These are phyloP conservation scores for Plotosus lineatus DNA, from an alignment of 2,113 vertebrate genomes.

Conservation along the genomic window DNA sequence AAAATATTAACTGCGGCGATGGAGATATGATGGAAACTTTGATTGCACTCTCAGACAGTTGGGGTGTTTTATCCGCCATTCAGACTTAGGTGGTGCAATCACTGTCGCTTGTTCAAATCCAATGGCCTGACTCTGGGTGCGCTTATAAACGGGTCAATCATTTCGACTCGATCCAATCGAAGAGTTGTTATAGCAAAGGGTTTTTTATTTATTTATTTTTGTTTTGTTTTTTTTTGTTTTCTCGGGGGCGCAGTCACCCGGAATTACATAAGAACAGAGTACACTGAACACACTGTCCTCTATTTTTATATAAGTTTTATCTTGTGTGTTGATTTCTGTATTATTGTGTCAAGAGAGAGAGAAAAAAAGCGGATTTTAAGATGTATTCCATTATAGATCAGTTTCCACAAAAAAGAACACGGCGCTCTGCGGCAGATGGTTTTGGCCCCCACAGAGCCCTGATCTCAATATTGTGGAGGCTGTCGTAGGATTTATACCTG, in stretches of 20 bases:
- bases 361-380: background rate
- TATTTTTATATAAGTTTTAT: background rate
- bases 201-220: too few relatives aligned
- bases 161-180: background rate
- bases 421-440: background rate
- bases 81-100: constrained; percentile 6
- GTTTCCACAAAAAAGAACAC: background rate
- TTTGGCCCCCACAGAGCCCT: constrained; percentile 6
- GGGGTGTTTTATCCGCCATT: background rate
- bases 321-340: background rate
- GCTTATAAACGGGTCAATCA: background rate
- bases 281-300: background rate
- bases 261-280: background rate
- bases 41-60: background rate
- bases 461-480: background rate
- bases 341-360: background rate
- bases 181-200: background rate
- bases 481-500: constrained; percentile 1
- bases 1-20: background rate
- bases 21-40: background rate
- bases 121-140: background rate
- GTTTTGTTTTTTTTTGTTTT: too few relatives aligned
- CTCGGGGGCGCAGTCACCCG: background rate
- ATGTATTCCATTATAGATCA: background rate
- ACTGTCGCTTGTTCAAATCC: constrained; percentile 6